Evolutionary conservation across 2,113 vertebrate species (phyloP), one percentile per base, ranked within the genome.

Genomic region (Varanus komodoensis): DNA sequence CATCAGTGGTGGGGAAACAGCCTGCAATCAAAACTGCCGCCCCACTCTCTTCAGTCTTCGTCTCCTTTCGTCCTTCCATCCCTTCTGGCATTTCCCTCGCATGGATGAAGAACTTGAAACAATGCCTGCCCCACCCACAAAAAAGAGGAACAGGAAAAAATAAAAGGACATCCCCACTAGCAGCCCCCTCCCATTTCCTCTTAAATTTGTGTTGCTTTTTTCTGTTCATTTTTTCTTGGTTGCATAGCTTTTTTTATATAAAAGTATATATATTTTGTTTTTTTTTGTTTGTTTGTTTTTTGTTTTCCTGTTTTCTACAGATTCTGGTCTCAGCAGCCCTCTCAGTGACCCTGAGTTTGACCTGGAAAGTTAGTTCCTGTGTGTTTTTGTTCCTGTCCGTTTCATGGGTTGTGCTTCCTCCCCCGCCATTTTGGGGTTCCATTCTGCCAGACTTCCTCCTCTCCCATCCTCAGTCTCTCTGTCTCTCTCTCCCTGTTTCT

Each of bases 351-450:
- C 98, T 97, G 98, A 98, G 97, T 98, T 98, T 98, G 98, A 98
- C 97, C 98, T 97, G 97, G 98, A 99, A 99, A 99, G 99, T 99
- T 99, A 99, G 98, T 99, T 98, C 97, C 97, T 97, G 96, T 97
- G 96, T 97, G 97, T 98, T 97, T 97, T 97, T 96, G 98, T 97
- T 97, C 96, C 95, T 93, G 95, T 97, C 96, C 96, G 97, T 97
- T 96, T 96, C 89, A 93, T 96, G 94, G 89, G 93, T 95, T 86
- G 87, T 95, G 92, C 89, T 89, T 93, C 95, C 95, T 88, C 93
- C 80, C 89, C 77, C 88, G 79, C 38, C 93, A 87, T 90, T 82
- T 44, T 69, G 89, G 91, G 86, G 89, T 88, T 77, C 90, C 94
- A 92, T 94, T 90, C 81, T 91, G 87, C 92, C 61, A 23, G 87